A percentile compares a stretch with the other conserved stretches of the same genome.
Evolutionary conservation across 1,140 invertebrate species (phyloP).

Genomic region (Philotrypesis tridentata): DNA sequence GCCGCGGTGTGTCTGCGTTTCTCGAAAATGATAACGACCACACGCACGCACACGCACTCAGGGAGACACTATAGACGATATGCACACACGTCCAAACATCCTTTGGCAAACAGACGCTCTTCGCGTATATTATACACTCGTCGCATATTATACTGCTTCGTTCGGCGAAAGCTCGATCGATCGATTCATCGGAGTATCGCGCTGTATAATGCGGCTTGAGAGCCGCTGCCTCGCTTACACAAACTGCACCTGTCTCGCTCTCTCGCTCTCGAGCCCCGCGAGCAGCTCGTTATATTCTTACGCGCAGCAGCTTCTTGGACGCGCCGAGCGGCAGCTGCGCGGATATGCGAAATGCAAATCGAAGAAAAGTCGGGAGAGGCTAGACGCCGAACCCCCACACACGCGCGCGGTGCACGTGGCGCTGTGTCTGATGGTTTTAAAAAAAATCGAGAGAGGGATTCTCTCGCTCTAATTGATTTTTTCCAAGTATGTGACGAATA

Average conservation of each 20-base stretch:
- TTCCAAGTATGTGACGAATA: too few relatives aligned
- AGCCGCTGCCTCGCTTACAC: background rate
- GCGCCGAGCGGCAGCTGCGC: background rate
- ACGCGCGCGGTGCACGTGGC: too few relatives aligned
- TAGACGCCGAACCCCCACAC: too few relatives aligned
- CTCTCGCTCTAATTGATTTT: too few relatives aligned
- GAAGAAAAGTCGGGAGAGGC: too few relatives aligned
- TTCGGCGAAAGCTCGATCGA: slow-evolving; percentile 6
- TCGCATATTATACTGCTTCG: background rate
- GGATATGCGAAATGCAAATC: too few relatives aligned
- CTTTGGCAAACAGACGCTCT: background rate
- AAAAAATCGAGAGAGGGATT: too few relatives aligned
- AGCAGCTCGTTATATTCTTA: background rate
- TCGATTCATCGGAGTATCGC: background rate
- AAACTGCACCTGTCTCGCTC: background rate
- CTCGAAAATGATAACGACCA: background rate
- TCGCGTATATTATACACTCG: background rate
- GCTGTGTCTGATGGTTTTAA: too few relatives aligned
- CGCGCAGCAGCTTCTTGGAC: background rate
- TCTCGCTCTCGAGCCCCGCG: too few relatives aligned
- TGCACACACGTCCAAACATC: background rate
- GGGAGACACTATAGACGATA: too few relatives aligned
- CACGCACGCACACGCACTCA: too few relatives aligned
- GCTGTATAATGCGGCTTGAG: background rate
- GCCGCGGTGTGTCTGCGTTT: background rate